phyloP scores from a whole-genome alignment of 2,888 invertebrate genomes.

The Alentia gelatinosa region DNA sequence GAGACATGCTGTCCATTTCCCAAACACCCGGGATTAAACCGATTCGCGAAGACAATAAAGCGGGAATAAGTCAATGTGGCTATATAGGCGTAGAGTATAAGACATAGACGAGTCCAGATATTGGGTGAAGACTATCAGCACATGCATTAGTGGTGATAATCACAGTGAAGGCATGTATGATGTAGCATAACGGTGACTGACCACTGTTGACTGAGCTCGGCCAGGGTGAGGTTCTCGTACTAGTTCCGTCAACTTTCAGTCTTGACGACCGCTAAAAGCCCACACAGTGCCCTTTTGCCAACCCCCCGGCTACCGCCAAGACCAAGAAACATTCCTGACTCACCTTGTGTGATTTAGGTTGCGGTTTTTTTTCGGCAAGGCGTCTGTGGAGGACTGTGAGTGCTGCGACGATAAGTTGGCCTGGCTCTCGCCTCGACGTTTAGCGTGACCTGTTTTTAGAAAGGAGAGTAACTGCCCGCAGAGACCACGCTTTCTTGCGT shows the following conservation, averaged over 20 bases:
- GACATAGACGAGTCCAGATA: no score
- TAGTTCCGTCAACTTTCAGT: neutral
- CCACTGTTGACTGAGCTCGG: neutral
- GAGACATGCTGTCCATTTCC: no score
- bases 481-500: neutral
- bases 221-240: neutral
- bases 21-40: no score
- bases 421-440: neutral
- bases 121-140: no score
- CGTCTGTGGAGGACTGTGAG: neutral
- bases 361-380: neutral
- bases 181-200: neutral
- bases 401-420: neutral
- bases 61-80: no score
- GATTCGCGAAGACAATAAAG: no score
- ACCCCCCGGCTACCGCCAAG: neutral
- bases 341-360: neutral
- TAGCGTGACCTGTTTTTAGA: neutral
- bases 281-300: neutral
- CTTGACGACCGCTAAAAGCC: neutral
- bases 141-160: no score
- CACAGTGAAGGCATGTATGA: no score
- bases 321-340: neutral
- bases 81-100: no score
- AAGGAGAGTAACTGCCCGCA: neutral